Percentiles rank a stretch among this genome's conserved stretches.
These are phyloP conservation scores for Lepus oiostolus DNA, from an alignment of 2,797 vertebrate species.

Conservation along the genomic window DNA sequence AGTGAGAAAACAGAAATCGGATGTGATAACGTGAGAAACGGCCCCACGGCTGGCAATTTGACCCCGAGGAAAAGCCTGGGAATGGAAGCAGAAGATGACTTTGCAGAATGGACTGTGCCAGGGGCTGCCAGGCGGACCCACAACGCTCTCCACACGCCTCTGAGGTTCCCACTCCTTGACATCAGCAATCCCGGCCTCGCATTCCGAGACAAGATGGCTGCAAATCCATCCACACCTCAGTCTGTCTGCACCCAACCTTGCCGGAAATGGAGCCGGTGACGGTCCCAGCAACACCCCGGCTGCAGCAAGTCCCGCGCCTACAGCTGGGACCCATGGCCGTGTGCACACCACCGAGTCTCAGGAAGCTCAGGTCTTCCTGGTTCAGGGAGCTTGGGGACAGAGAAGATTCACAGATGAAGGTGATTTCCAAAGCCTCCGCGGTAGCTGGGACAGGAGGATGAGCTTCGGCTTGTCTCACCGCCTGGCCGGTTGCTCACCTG, in stretches of 20 bases:
- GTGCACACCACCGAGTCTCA: too few relatives aligned
- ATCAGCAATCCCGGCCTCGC: fast-evolving
- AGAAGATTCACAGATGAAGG: neutral
- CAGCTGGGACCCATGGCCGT: fast-evolving
- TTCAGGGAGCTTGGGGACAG: neutral
- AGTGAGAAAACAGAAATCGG: neutral
- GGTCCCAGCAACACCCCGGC: neutral
- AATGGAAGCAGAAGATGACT: neutral
- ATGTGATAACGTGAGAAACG: neutral
- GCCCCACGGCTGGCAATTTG: neutral
- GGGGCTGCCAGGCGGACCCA: fast-evolving
- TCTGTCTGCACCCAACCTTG: neutral
- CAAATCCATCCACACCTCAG: fast-evolving
- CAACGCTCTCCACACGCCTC: fast-evolving
- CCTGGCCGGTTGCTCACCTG: fast-evolving
- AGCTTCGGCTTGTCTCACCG: fast-evolving
- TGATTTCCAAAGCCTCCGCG: neutral
- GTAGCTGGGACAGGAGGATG: neutral
- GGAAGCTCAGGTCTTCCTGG: neutral
- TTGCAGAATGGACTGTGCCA: neutral
- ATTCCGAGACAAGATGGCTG: fast-evolving
- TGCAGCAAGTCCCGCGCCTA: neutral
- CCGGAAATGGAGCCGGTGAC: neutral
- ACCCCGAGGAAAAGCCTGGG: neutral
- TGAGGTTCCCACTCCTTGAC: neutral